Evolutionary conservation across 2,797 vertebrate genomes (phyloP), one percentile per base, ranked within the genome.

Genomic region (Cirrhinus mrigala): DNA sequence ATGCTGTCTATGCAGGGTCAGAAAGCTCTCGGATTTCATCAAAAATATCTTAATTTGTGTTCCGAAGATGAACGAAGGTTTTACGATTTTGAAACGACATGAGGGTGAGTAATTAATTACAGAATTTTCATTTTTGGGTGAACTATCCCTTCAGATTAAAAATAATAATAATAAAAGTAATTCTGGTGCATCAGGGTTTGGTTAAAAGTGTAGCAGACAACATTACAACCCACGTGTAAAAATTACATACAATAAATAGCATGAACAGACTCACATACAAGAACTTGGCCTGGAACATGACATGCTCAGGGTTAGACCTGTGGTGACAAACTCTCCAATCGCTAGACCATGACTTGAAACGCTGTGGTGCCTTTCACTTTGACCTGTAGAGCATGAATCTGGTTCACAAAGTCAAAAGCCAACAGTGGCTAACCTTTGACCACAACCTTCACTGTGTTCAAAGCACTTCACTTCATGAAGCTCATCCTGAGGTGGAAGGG

Each of bases 371-470:
- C 85, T 87, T 90, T 88, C 86, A 87, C 22, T 82, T 85, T 87
- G 87, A 86, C 84, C 81, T 79, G 48, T 58, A 86, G 89, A 80
- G 89, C 86, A 90, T 90, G 89, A 90, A 86, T 79, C 79, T 87
- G 79, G 81, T 48, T 77, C 71, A 77, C 85, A 87, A 58, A 66
- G 75, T 85, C 85, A 81, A 83, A 87, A 83, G 76, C 60, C 71
- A 83, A 48, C 50, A 52, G 46, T 64, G 69, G 16, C 9, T 83
- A 84, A 85, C 85, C 87, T 90, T 86, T 79, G 78, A 86, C 87
- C 74, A 75, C 22, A 70, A 70, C 81, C 74, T 79, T 84, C 18
- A 77, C 50, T 87, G 81, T 86, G 85, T 78, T 83, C 68, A 81
- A 73, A 75, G 68, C 33, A 79, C 73, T 48, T 80, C 50, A 69